Percentiles rank a stretch among this genome's conserved stretches.
These are phyloP conservation scores for Microplitis demolitor DNA, from an alignment of 1,140 invertebrate species.

Conservation along the genomic window DNA sequence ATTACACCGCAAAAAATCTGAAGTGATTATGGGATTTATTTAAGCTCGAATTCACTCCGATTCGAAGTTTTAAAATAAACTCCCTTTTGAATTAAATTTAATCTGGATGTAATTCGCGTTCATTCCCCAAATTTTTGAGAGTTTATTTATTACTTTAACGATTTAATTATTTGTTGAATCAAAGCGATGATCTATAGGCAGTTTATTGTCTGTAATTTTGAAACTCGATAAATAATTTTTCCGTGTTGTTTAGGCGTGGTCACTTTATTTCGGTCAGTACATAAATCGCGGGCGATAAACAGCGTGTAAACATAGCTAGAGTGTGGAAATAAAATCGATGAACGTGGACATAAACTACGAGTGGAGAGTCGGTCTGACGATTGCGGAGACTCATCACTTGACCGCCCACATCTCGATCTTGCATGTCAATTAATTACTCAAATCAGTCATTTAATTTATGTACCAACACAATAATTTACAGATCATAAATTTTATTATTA, in stretches of 20 bases:
- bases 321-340: slow-evolving; percentile 16
- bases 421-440: background rate
- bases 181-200: no score
- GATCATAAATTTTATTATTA: background rate
- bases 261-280: slow-evolving; percentile 6
- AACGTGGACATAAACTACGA: background rate
- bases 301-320: slow-evolving; percentile 29
- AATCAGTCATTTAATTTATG: no score
- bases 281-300: slow-evolving; percentile 28
- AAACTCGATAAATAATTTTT: background rate
- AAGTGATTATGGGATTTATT: no score
- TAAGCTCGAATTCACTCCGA: no score
- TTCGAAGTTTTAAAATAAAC: no score
- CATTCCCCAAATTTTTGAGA: no score
- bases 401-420: background rate
- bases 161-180: no score
- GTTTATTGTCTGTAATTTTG: background rate
- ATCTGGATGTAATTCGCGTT: no score
- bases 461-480: background rate
- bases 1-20: no score
- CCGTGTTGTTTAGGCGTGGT: background rate
- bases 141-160: no score
- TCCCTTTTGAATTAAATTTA: no score
- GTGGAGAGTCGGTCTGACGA: slow-evolving; percentile 1
- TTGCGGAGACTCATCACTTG: background rate